These are phyloP conservation scores for Ptilodon capucinus DNA, from an alignment of 2,888 invertebrate species.

Conservation along the genomic window DNA sequence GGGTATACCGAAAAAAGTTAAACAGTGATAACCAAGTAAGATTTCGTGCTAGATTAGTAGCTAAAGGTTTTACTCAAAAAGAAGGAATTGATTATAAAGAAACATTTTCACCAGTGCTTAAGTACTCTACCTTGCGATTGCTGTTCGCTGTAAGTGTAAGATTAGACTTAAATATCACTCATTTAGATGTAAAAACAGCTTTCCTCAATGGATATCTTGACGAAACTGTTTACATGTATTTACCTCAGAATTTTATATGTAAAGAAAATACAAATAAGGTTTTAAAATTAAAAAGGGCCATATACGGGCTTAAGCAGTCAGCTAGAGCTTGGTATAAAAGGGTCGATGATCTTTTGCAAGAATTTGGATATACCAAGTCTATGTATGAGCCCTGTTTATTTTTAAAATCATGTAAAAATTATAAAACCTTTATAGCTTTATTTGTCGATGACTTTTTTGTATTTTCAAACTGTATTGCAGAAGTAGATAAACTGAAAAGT, in stretches of 20 bases:
- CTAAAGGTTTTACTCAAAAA: slow-evolving; percentile 17
- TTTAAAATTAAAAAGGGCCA: slow-evolving; percentile 22
- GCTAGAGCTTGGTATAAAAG: slow-evolving; percentile 13
- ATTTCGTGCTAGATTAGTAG: slow-evolving; percentile 13
- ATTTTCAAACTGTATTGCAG: slow-evolving; percentile 14
- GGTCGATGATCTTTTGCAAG: slow-evolving; percentile 12
- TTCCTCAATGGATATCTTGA: not conserved
- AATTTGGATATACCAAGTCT: slow-evolving; percentile 14
- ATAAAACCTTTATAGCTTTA: slow-evolving; percentile 9
- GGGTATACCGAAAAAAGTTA: slow-evolving; percentile 22
- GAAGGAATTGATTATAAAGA: no score
- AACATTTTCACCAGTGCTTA: slow-evolving; percentile 25
- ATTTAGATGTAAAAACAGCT: not conserved
- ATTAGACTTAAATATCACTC: not conserved
- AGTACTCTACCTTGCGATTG: slow-evolving; percentile 17
- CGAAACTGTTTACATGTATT: not conserved
- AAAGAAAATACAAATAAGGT: slow-evolving; percentile 14
- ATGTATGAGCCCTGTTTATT: slow-evolving; percentile 13
- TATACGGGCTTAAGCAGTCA: slow-evolving; percentile 23
- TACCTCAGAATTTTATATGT: not conserved
- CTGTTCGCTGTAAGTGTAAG: slow-evolving; percentile 9
- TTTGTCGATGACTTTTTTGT: slow-evolving; percentile 14
- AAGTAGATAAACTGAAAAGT: not conserved
- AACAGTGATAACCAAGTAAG: slow-evolving; percentile 15
- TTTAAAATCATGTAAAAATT: slow-evolving; percentile 5